Conservation (phyloP, 1,140 invertebrate genomes). For the Globodera rostochiensis region DNA sequence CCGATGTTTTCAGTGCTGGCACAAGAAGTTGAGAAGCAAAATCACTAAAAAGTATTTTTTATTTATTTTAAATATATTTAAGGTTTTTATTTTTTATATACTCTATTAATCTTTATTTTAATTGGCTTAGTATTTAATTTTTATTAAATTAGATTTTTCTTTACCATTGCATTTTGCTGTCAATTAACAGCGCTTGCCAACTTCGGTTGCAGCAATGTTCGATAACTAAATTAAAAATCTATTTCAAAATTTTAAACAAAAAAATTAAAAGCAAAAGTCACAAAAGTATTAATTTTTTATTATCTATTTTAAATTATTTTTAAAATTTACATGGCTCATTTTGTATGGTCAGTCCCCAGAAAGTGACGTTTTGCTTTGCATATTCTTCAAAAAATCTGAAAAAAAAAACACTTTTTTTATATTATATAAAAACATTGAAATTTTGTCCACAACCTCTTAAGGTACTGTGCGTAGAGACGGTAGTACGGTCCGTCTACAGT, state of each 20-base stretch:
- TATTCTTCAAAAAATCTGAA: slow-evolving; percentile 73
- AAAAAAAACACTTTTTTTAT: not conserved
- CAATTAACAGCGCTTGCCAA: slow-evolving; percentile 79
- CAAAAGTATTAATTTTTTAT: not conserved
- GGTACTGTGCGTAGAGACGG: slow-evolving; percentile 79
- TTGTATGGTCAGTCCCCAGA: slow-evolving; percentile 74
- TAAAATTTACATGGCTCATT: slow-evolving; percentile 70
- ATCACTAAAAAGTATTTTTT: slow-evolving; percentile 44
- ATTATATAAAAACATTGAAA: not conserved
- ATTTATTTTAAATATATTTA: not conserved
- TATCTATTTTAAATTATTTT: not conserved
- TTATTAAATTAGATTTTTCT: not conserved
- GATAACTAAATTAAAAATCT: not conserved
- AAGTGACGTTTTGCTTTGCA: slow-evolving; percentile 68
- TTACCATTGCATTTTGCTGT: slow-evolving; percentile 67
- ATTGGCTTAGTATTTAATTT: too few species aligned
- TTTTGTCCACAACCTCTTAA: slow-evolving; percentile 71
- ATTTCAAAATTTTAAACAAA: too few species aligned
- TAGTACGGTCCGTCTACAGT: slow-evolving; percentile 73
- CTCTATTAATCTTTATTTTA: too few species aligned
- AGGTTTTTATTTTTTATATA: not conserved
- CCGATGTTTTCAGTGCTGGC: slow-evolving; percentile 36
- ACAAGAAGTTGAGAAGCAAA: slow-evolving; percentile 54
- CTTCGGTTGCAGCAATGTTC: slow-evolving; percentile 65
- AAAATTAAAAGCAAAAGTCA: too few species aligned